Conservation (phyloP, 2,113 vertebrate genomes). For the Chlorodrepanis virens region DNA sequence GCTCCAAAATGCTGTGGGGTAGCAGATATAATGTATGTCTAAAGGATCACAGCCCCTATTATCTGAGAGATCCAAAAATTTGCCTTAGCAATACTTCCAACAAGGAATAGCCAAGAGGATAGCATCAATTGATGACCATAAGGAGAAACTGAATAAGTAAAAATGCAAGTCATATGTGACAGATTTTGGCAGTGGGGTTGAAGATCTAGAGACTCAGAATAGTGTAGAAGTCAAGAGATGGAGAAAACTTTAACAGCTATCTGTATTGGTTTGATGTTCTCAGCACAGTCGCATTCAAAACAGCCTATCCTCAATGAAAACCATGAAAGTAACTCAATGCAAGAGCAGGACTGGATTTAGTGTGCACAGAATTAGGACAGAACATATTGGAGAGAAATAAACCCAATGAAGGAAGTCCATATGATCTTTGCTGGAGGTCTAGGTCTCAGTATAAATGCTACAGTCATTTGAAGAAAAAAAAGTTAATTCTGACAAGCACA, state of each 20-base stretch:
- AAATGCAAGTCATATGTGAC: neutral
- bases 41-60: neutral
- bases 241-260: neutral
- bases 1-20: neutral
- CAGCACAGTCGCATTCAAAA: neutral
- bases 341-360: neutral
- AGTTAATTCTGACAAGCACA: neutral
- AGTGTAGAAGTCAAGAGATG: neutral
- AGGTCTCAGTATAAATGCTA: neutral
- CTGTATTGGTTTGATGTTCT: neutral
- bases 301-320: neutral
- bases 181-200: neutral
- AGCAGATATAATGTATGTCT: fast-evolving
- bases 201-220: neutral
- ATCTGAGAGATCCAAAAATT: neutral
- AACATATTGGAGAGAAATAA: neutral
- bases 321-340: fast-evolving
- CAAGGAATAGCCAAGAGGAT: neutral
- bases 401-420: neutral
- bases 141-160: neutral
- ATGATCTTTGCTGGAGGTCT: neutral
- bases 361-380: neutral
- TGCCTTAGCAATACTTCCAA: neutral
- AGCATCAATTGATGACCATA: neutral
- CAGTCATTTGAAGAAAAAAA: neutral